Evolutionary conservation across 2,113 vertebrate genomes (phyloP), one percentile per base, ranked within the genome.

Genomic region (Lynx canadensis): DNA sequence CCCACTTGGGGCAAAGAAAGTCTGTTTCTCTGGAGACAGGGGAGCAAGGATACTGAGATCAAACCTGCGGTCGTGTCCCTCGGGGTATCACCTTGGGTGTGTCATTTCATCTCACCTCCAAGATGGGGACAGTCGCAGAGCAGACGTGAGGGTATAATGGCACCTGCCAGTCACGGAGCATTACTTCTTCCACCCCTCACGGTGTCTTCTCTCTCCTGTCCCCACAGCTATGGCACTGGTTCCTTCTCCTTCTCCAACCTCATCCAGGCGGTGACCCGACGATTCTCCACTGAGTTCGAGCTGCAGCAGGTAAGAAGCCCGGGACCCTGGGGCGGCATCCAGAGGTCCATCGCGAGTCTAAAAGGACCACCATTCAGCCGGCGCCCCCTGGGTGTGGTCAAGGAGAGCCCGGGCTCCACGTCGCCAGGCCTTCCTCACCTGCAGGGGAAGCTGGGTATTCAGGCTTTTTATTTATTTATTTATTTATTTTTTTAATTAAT

Each of bases 231-330:
- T 0, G 99, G 99, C 0, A 99, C 99, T 0, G 99, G 99, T 50
- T 99, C 99, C 1, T 99, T 99, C 98, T 99, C 99, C 83, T 99
- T 99, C 98, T 94, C 99, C 45, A 82, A 65, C 55, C 97, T 99
- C 87, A 99, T 99, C 91, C n/a, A 6, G 1, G 69, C 93, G 0
- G 98, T 99, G 90, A 99, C 99, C 1, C 94, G 87, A 88, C 98
- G 99, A 9, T 99, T 99, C 85, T 98, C 99, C 63, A 90, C 99
- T 0, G 98, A 99, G 7, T 99, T 98, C 48, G 99, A 99, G 50
- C 99, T 99, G 92, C 80, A 99, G 15, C 98, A 99, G 99, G 99
- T 99, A 93, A 99, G 98, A 2, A 16, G 73, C 65, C 90, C 18
- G 3, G 19, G 38, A 3, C n/a, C 92, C 45, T 19, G 18, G 55